Evolutionary conservation across 2,113 vertebrate genomes (phyloP).

Genomic region (Callorhinus ursinus): DNA sequence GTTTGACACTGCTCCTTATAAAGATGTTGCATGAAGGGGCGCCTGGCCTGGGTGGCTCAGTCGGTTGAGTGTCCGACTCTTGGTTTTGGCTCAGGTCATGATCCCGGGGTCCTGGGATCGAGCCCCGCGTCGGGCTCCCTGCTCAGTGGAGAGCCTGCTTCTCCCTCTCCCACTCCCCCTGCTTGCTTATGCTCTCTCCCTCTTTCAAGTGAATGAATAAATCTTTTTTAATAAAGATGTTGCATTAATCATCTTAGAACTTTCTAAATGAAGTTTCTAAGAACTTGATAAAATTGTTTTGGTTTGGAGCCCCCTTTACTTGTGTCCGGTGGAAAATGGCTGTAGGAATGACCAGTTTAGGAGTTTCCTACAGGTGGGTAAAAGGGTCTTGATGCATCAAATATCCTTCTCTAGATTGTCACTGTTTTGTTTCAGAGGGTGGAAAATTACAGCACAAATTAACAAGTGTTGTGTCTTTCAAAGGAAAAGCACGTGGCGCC

Average conservation of each 20-base stretch:
- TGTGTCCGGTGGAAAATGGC: not conserved
- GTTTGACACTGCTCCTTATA: not conserved
- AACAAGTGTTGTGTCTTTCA: not conserved
- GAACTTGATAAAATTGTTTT: constrained; percentile 6
- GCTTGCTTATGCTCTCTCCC: not conserved
- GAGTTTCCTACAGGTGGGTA: not conserved
- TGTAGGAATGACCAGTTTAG: not conserved
- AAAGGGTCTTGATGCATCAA: not conserved
- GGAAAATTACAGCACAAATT: not conserved
- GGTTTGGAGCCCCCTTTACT: not conserved
- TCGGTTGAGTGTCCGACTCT: not conserved
- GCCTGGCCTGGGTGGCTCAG: not conserved
- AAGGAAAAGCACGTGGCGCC: not conserved
- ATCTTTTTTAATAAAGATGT: not conserved
- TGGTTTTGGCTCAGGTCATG: not conserved
- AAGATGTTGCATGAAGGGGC: not conserved
- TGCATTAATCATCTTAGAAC: not conserved
- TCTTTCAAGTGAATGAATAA: not conserved
- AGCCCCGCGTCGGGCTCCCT: not conserved
- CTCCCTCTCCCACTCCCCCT: not conserved
- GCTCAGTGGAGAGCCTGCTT: not conserved
- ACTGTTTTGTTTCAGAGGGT: not conserved
- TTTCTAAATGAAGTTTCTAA: constrained; percentile 1
- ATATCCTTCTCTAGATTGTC: not conserved
- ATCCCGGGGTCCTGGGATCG: not conserved